phyloP scores from a whole-genome alignment of 2,113 vertebrate species.

The Mola mola region DNA sequence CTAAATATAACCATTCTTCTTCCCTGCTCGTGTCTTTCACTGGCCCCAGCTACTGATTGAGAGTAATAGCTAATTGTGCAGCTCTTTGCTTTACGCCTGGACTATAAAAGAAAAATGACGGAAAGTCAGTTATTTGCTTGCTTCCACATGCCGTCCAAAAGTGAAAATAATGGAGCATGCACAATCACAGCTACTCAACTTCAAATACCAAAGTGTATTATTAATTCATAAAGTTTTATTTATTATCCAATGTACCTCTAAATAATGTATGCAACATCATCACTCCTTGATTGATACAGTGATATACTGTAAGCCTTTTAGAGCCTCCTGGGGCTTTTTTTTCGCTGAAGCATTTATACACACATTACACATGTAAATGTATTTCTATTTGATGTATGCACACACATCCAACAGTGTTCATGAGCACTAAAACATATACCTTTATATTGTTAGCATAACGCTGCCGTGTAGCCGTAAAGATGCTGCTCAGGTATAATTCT shows the following conservation, averaged over 20 bases:
- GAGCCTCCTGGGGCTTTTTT: slow-evolving; percentile 39
- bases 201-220: slow-evolving; percentile 53
- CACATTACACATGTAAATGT: background rate
- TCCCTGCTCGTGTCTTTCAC: background rate
- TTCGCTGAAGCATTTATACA: slow-evolving; percentile 1
- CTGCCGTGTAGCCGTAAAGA: slow-evolving; percentile 33
- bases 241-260: slow-evolving; percentile 64
- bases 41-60: background rate
- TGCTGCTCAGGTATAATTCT: slow-evolving; percentile 57
- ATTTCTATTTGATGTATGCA: background rate
- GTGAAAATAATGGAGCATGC: background rate
- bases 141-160: slow-evolving; percentile 10
- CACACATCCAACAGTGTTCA: slow-evolving; percentile 4
- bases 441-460: slow-evolving; percentile 30
- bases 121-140: background rate
- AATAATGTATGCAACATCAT: slow-evolving; percentile 73
- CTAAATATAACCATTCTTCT: slow-evolving; percentile 14
- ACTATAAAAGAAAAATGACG: background rate
- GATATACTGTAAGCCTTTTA: slow-evolving; percentile 44
- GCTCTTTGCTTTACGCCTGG: slow-evolving; percentile 23
- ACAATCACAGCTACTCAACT: slow-evolving; percentile 38
- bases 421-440: slow-evolving; percentile 9
- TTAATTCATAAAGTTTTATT: slow-evolving; percentile 72
- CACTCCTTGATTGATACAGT: slow-evolving; percentile 59
- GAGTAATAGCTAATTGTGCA: slow-evolving; percentile 31